Conservation (phyloP, 2,888 invertebrate genomes). For the Ganaspis brasiliensis region DNA sequence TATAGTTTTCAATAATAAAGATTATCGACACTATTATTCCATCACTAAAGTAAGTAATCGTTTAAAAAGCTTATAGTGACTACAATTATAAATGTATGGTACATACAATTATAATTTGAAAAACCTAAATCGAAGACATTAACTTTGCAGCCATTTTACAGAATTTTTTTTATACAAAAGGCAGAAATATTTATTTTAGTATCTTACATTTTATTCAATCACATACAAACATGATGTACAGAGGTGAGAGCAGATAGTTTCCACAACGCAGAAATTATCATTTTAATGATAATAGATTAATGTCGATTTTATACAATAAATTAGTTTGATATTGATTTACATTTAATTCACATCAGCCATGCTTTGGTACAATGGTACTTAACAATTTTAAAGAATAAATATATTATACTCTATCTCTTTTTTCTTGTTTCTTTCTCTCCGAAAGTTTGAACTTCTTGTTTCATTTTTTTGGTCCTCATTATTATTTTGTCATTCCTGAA, state of each 20-base stretch:
- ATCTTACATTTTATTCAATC: background rate
- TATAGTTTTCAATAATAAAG: too few relatives aligned
- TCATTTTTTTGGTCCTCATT: constrained; percentile 6
- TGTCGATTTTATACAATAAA: background rate
- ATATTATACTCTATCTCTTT: background rate
- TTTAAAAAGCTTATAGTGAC: too few relatives aligned
- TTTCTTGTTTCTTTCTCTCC: background rate
- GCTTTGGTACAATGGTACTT: background rate
- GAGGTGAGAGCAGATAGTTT: background rate
- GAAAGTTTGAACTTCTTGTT: constrained; percentile 25
- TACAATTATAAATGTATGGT: too few relatives aligned
- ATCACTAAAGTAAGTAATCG: too few relatives aligned
- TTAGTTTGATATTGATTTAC: constrained; percentile 18
- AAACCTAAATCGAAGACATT: background rate
- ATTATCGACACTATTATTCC: too few relatives aligned
- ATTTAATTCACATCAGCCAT: constrained; percentile 10
- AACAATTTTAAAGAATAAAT: constrained; percentile 25
- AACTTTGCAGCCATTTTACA: background rate
- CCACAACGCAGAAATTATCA: background rate
- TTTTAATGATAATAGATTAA: background rate
- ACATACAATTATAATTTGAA: too few relatives aligned
- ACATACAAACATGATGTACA: background rate
- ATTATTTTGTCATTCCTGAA: constrained; percentile 16
- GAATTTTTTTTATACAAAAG: background rate
- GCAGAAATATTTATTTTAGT: constrained; percentile 10